These are phyloP conservation scores for Seira musarum DNA, from an alignment of 2,888 invertebrate species.

Conservation along the genomic window DNA sequence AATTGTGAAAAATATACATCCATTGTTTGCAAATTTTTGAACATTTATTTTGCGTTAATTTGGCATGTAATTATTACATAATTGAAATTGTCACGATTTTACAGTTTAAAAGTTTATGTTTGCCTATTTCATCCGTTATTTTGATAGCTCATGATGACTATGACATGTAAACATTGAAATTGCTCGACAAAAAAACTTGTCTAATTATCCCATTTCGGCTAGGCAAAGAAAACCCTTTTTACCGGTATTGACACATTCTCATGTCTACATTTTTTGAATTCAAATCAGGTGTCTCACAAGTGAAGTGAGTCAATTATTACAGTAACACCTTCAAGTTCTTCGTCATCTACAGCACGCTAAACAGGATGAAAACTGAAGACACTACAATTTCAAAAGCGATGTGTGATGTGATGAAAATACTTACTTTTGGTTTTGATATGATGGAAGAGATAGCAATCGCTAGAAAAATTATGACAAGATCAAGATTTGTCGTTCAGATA, in stretches of 20 bases:
- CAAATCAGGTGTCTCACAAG: not conserved
- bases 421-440: not conserved
- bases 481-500: conserved; percentile 38
- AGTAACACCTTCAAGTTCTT: too few relatives aligned
- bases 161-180: not conserved
- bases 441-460: conserved; percentile 14
- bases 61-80: conserved; percentile 25
- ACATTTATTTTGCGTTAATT: too few relatives aligned
- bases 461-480: conserved; percentile 21
- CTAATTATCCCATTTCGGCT: not conserved
- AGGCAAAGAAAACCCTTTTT: not conserved
- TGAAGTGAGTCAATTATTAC: too few relatives aligned
- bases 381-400: too few relatives aligned
- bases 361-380: too few relatives aligned
- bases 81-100: not conserved
- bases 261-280: conserved; percentile 15
- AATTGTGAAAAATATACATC: too few relatives aligned
- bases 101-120: conserved; percentile 9
- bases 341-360: too few relatives aligned
- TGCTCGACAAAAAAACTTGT: not conserved
- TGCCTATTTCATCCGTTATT: conserved; percentile 22
- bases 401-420: not conserved
- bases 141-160: not conserved
- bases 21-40: too few relatives aligned
- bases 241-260: conserved; percentile 40